phyloP scores from a whole-genome alignment of 1,140 invertebrate genomes.

The Lepidostoma basale region DNA sequence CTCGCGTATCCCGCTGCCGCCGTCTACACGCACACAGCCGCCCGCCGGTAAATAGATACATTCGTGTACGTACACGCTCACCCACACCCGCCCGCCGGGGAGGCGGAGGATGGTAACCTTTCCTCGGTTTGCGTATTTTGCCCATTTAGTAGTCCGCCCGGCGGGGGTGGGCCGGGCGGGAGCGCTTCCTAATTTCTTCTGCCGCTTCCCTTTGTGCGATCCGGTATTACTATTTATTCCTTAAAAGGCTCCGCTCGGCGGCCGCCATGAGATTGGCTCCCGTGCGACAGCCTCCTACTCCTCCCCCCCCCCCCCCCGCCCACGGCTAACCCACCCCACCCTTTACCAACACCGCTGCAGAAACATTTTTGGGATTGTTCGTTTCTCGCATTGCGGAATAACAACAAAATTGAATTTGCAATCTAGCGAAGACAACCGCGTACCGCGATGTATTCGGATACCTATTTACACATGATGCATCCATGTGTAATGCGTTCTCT shows the following conservation, averaged over 20 bases:
- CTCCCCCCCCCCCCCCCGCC: constrained; percentile 49
- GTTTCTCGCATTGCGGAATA: constrained; percentile 24
- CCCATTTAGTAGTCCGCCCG: constrained; percentile 34
- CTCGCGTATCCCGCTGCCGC: constrained; percentile 8
- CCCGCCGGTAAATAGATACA: constrained; percentile 25
- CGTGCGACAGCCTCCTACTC: constrained; percentile 13
- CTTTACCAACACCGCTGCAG: constrained; percentile 39
- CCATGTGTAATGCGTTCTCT: too few species aligned
- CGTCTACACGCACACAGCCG: constrained; percentile 16
- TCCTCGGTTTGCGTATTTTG: constrained; percentile 37
- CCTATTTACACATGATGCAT: too few species aligned
- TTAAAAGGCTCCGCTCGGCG: constrained; percentile 34
- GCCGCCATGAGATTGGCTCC: constrained; percentile 33
- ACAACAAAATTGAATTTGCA: constrained; percentile 6
- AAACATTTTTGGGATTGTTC: constrained; percentile 13
- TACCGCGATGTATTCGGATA: too few species aligned
- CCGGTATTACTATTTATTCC: constrained; percentile 41
- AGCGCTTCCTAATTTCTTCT: constrained; percentile 36
- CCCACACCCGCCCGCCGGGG: background rate
- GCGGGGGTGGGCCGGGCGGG: constrained; percentile 3
- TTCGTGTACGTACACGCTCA: constrained; percentile 14
- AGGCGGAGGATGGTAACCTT: constrained; percentile 27
- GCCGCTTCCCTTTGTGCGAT: constrained; percentile 40
- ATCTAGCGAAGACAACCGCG: background rate
- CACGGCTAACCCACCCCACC: constrained; percentile 55